Conservation (phyloP, 2,797 vertebrate species). For the Capromys pilorides region DNA sequence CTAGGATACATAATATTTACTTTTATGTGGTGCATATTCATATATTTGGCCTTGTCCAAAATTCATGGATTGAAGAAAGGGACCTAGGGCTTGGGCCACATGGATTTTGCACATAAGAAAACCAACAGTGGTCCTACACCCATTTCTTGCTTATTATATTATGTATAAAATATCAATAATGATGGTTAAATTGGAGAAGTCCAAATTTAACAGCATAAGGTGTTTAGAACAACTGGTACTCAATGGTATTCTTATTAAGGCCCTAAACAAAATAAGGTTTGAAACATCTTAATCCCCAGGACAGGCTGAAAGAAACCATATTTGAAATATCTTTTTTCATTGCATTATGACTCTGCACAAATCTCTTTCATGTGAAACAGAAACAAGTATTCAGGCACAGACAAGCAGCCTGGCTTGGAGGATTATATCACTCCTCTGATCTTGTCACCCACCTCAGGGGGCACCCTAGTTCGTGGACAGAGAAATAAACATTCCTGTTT, state of each 20-base stretch:
- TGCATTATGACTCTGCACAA: background rate
- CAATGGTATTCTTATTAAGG: background rate
- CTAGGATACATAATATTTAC: background rate
- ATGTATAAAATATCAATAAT: background rate
- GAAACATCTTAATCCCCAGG: background rate
- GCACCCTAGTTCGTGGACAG: conserved; percentile 52
- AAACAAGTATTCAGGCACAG: rapidly evolving
- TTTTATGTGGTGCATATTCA: background rate
- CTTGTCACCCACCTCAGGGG: conserved; percentile 74
- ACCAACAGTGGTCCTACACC: background rate
- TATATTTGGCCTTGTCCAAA: background rate
- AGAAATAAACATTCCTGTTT: conserved; percentile 84
- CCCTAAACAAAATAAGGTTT: background rate
- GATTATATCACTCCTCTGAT: background rate
- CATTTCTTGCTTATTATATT: background rate
- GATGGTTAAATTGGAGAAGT: background rate
- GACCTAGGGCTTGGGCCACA: background rate
- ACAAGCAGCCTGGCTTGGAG: background rate
- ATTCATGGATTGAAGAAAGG: background rate
- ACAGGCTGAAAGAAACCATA: background rate
- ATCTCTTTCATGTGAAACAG: background rate
- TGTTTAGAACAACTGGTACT: conserved; percentile 21
- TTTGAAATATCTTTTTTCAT: conserved; percentile 49
- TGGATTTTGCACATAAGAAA: background rate
- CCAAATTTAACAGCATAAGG: conserved; percentile 30